Conservation (phyloP, 2,797 vertebrate genomes). For the Pampus argenteus region DNA sequence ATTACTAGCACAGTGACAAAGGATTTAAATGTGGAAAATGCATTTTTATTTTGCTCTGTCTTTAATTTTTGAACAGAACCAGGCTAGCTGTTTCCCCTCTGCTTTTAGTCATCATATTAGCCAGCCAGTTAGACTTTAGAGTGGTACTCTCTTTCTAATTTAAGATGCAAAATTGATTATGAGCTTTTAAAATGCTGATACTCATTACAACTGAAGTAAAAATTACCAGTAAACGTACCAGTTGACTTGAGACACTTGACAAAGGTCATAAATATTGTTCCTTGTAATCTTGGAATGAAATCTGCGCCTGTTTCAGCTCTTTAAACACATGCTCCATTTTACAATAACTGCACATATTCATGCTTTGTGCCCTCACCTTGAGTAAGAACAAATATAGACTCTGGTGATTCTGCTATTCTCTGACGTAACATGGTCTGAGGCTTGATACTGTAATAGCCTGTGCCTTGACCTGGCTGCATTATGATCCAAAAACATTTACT, state of each 20-base stretch:
- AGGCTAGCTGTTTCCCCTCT: neutral
- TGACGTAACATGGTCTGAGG: constrained; percentile 56
- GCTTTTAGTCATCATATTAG: no score
- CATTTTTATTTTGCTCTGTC: neutral
- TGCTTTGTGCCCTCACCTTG: constrained; percentile 27
- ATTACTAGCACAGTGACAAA: neutral
- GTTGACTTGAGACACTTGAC: neutral
- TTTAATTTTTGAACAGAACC: neutral
- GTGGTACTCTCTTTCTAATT: neutral
- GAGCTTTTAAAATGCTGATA: constrained; percentile 1
- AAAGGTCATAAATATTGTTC: constrained; percentile 8
- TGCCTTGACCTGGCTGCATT: constrained; percentile 15
- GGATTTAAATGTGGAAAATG: neutral
- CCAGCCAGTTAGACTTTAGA: no score
- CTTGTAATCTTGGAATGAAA: constrained; percentile 1
- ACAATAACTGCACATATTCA: neutral
- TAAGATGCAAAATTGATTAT: neutral
- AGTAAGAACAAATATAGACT: constrained; percentile 35
- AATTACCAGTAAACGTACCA: neutral
- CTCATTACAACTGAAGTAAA: neutral
- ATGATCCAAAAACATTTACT: constrained; percentile 7
- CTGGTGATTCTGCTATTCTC: constrained; percentile 28
- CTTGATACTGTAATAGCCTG: constrained; percentile 45
- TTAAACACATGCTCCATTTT: neutral
- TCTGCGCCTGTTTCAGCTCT: neutral